Evolutionary conservation across 2,888 invertebrate species (phyloP), one percentile per base, ranked within the genome.

Genomic region (Cantharis rufa): DNA sequence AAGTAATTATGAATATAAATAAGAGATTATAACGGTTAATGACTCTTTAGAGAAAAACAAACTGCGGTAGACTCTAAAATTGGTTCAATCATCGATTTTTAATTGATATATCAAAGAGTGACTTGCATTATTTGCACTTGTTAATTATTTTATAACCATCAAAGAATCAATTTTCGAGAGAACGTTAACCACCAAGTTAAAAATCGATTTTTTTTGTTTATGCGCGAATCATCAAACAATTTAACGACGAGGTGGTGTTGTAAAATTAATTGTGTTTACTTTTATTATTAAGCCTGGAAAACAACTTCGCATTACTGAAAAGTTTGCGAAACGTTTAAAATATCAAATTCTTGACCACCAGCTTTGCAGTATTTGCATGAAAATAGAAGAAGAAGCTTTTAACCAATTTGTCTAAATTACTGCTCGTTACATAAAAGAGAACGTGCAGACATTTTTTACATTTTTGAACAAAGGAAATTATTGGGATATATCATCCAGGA

Each of bases 81-180:
- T 80, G 81, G 84, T 83, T 81, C 82, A 79, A 83, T 84, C 84
- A 84, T 83, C 79, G 80, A 78, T 78, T 80, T 82, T 83, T 82
- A 84, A 84, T 84, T 84, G 84, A 84, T 84, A 84, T 83, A 84
- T 84, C 84, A 83, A 81, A 78, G 78, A 74, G 79, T 84, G 84
- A 84, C 83, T 81, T 24, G 79, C 81, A 81, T 24, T 66, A 66
- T 72, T 74, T 72, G 63, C 16, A 72, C 74, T 78, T 66, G 69
- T 80, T 81, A 80, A 81, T 81, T 80, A 81, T 81, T 79, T 77
- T 71, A 68, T 81, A 80, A 81, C 78, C 78, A 73, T 76, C 72
- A 70, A 75, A 73, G 78, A 79, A 83, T 83, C 82, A 83, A 83
- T 83, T 82, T 81, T 79, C 72, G 74, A 70, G 70, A 72, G 48